phyloP scores from a whole-genome alignment of 1,140 invertebrate genomes.

The Ruditapes philippinarum region DNA sequence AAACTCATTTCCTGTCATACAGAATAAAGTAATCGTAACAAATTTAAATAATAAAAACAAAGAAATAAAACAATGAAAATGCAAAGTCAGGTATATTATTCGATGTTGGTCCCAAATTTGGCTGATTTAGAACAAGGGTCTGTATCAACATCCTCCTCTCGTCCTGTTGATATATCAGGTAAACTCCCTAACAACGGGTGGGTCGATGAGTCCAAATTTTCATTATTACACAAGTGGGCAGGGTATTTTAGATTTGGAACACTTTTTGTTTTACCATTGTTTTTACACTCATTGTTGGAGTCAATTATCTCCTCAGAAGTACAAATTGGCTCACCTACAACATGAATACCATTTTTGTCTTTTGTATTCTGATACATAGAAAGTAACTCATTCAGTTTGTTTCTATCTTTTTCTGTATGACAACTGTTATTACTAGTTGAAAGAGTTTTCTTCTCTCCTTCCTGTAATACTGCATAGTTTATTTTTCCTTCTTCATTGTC shows the following conservation, averaged over 20 bases:
- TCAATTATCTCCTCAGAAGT: slow-evolving; percentile 32
- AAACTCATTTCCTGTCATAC: background rate
- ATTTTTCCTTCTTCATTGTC: slow-evolving; percentile 49
- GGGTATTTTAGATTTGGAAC: slow-evolving; percentile 43
- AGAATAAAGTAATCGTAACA: too few species aligned
- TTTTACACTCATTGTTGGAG: background rate
- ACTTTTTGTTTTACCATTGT: slow-evolving; percentile 51
- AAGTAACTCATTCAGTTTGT: slow-evolving; percentile 43
- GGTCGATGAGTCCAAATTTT: slow-evolving; percentile 21
- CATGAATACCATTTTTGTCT: background rate
- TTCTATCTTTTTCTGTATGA: slow-evolving; percentile 47
- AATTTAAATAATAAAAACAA: background rate
- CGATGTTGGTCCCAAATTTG: background rate
- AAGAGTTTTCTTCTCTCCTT: background rate
- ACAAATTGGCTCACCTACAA: background rate
- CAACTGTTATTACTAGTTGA: background rate
- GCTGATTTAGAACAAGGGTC: slow-evolving; percentile 21
- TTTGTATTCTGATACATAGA: slow-evolving; percentile 48
- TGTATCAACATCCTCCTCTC: slow-evolving; percentile 32
- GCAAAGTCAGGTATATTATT: background rate
- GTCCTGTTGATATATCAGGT: slow-evolving; percentile 15
- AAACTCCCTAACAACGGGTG: slow-evolving; percentile 47
- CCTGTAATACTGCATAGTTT: slow-evolving; percentile 27
- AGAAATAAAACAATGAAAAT: background rate
- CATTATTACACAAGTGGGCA: slow-evolving; percentile 10